Conservation (phyloP, 23 tunicate species). For the Diplosoma virens region DNA sequence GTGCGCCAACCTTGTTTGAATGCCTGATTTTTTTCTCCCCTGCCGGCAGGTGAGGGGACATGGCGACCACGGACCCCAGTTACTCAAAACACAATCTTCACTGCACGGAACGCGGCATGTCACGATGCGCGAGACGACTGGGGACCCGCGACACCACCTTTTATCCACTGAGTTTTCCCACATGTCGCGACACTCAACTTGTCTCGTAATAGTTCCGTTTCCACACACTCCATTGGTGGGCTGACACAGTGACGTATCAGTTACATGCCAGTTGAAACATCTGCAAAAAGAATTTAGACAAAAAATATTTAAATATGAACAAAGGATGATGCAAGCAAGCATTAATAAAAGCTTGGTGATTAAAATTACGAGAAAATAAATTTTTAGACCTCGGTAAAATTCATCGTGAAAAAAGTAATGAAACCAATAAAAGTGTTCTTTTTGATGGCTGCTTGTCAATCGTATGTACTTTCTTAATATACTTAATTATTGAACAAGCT, state of each 20-base stretch:
- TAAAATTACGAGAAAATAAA: too few species aligned
- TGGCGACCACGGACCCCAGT: slow-evolving; percentile 74
- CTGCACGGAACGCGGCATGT: slow-evolving; percentile 58
- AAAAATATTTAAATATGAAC: background rate
- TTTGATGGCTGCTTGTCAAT: too few species aligned
- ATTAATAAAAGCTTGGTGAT: too few species aligned
- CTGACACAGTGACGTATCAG: slow-evolving; percentile 34
- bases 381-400: too few species aligned
- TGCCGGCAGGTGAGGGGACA: slow-evolving; percentile 62
- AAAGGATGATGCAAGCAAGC: too few species aligned
- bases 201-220: slow-evolving; percentile 20
- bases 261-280: slow-evolving; percentile 60
- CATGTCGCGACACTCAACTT: slow-evolving; percentile 50
- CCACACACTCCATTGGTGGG: slow-evolving; percentile 52
- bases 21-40: slow-evolving; percentile 39
- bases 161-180: slow-evolving; percentile 54
- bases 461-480: too few species aligned
- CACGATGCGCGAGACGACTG: slow-evolving; percentile 16
- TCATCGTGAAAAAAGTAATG: too few species aligned
- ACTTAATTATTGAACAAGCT: too few species aligned
- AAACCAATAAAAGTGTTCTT: too few species aligned
- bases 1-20: slow-evolving; percentile 73
- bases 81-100: slow-evolving; percentile 61
- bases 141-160: slow-evolving; percentile 17
- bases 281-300: slow-evolving; percentile 20